Evolutionary conservation across 2,888 invertebrate genomes (phyloP), one percentile per base, ranked within the genome.

Genomic region (Mesochorus sp.): DNA sequence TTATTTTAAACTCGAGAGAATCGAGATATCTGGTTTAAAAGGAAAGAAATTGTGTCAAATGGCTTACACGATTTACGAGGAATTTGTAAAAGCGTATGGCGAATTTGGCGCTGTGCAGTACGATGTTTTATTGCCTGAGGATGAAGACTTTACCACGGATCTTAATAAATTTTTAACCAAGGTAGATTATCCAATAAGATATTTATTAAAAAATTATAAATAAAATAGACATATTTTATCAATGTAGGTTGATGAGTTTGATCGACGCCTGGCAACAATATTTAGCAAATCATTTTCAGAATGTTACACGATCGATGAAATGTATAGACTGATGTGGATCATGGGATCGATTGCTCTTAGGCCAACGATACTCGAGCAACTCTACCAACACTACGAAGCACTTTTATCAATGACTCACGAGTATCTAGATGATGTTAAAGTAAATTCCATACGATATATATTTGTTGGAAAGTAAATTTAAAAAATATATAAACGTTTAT

Each of bases 1-100:
- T 88, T 97, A 97, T 89, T 91, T 94, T 49, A 97, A 97, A 88
- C 90, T 98, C 77, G 98, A 98, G 90, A 97, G 96, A 88, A 94
- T 97, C 0, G 96, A 96, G 87, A 93, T 96, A 70, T 95, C 95
- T 44, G 96, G 95, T 0, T 87, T 95, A 4, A 92, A 93, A 73
- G 95, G 95, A 0, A 94, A 94, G 81, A 92, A 91, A 19, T 91
- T 95, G 10, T 93, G 93, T 66, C 88, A 91, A 0, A 93, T 93
- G 75, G 91, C 94, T 1, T 85, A 85, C 8, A 86, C 89, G n/a
- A 89, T 92, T 47, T 87, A 86, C 66, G 90, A 91, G 21, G 86
- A 88, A 10, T 91, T 91, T 61, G 73, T 80, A 0, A 87, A 86
- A 62, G 66, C 83, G 0, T 90, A 90, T 72, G 85, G 84, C 31